Evolutionary conservation across 2,797 vertebrate genomes (phyloP).

Genomic region (Sus cebifrons): DNA sequence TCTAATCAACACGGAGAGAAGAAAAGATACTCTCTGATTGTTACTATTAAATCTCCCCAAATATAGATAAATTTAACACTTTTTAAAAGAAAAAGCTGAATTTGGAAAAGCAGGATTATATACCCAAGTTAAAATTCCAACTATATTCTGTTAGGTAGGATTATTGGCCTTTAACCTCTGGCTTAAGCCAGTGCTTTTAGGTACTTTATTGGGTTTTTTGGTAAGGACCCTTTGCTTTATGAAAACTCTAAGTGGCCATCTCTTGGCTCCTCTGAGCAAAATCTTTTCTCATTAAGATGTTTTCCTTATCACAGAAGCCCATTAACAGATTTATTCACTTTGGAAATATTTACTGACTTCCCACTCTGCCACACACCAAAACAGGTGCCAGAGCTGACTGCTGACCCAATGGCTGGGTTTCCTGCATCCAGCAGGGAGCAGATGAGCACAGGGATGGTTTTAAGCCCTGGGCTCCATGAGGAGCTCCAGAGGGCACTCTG

Average conservation of each 20-base stretch:
- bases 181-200: not conserved
- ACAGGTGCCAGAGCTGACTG: no score
- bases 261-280: not conserved
- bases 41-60: not conserved
- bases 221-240: not conserved
- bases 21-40: not conserved
- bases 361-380: not conserved
- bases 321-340: not conserved
- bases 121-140: not conserved
- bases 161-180: not conserved
- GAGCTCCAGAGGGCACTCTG: rapidly evolving
- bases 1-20: not conserved
- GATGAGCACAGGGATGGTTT: rapidly evolving
- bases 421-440: rapidly evolving
- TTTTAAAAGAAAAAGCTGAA: not conserved
- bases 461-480: not conserved
- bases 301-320: not conserved
- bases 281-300: not conserved
- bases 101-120: constrained; percentile 49
- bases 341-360: not conserved
- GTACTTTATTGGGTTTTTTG: not conserved
- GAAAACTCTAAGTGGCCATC: not conserved
- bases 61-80: not conserved
- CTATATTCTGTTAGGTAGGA: not conserved
- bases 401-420: no score